Evolutionary conservation across 2,797 vertebrate genomes (phyloP), one percentile per base, ranked within the genome.

Genomic region (Malurus leucopterus): DNA sequence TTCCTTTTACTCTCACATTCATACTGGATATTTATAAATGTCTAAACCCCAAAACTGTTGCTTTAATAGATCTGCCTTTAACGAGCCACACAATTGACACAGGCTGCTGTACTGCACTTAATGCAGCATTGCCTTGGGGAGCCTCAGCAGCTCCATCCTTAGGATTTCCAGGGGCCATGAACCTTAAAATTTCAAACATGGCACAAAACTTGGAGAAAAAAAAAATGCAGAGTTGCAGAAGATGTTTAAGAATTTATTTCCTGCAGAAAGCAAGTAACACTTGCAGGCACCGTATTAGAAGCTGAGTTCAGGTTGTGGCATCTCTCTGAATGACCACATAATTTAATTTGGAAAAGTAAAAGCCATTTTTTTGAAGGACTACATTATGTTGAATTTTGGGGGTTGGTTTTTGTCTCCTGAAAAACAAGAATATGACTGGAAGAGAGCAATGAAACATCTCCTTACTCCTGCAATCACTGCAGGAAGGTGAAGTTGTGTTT

Each of bases 381-480:
- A 36, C 0, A 0, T 4, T 40, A 17, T 2, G 8, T 32, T 24
- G 32, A 75, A 26, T 68, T 71, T 8, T 5, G 19, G 8, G 7
- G 4, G 8, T 22, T 63, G 19, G 4, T 70, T 82, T 32, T 70
- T 58, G 19, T 29, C 29, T 73, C 8, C 63, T 79, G 13, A n/a
- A 9, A 63, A 75, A 3, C 24, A 47, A 47, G 51, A 49, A 1
- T 7, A 34, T 23, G 30, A 9, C 34, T 82, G 38, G 21, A 50
- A 24, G 24, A 64, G 40, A 27, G 21, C 47, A 27, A 7, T 3
- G 43, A 41, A 32, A 61, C 2, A 15, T 46, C 46, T 24, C 47
- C 46, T 47, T 36, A 14, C 29, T 36, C 41, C 53, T 59, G 32
- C n/a, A 47, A 14, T 46, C 78, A 34, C 27, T 36, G 7, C 3